Base-by-base conservation (phyloP, 1,140 invertebrate species). In the Rhopalosiphum maidis region DNA sequence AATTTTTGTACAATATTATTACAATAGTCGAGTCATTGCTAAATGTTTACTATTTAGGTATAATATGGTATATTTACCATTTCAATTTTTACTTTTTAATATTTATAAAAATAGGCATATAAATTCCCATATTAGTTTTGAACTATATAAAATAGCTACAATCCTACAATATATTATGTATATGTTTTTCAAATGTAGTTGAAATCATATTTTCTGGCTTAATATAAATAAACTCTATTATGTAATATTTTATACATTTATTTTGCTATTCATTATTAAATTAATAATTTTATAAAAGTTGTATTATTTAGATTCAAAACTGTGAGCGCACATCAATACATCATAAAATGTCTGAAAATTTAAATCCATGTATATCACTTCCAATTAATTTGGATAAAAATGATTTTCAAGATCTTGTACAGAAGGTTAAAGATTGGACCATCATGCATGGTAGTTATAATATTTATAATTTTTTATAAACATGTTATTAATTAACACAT, bases 381-480 rank as follows among this genome's bases (percentile, higher is more conserved):
- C 91, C 91, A 30, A 46, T 85, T 55, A 41, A 37, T 41, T 86
- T 93, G 41, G 0, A 0, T 9, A 95, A 96, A 30, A 95, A 96
- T 60, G 95, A 96, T 37, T 95, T 98, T 25, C 94, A 96, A 90
- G 96, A 96, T 94, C 95, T 97, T 25, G 95, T 97, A 11, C 96
- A 96, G 55, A 98, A 97, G 95, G 96, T 97, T 41, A 98, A 97
- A 95, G 97, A 98, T 95, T 98, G 97, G 97, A 97, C 97, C 1
- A 95, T 98, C 35, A 97, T 98, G 96, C 97, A 98, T 95, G 98
- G 96, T 96, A 94, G 90, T 68, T 91, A 90, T 93, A 93, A 5
- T 54, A 23, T 41, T 60, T 86, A 91, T 8, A 89, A 88, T 15
- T 90, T 91, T 86, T 68, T 88, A 35, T 21, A 48, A 48, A 51